Evolutionary conservation across 1,140 invertebrate species (phyloP), one percentile per base, ranked within the genome.

Genomic region (Drosophila tani): DNA sequence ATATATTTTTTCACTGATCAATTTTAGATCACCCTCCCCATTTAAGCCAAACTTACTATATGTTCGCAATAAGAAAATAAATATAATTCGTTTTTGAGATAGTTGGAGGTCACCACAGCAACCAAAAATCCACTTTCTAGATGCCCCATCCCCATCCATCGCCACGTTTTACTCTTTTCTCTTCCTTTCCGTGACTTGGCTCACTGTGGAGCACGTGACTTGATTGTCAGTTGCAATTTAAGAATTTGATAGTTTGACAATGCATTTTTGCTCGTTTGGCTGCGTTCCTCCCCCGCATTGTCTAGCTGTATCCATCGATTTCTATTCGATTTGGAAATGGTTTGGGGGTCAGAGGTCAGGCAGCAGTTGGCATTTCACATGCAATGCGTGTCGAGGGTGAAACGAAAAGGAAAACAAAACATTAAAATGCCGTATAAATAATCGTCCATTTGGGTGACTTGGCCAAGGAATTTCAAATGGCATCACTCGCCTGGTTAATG

Each of bases 201-300:
- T 58, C 66, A 57, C 38, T 82, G 79, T 75, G 58, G 45, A 51
- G 84, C 74, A 90, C 85, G 85, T 90, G 85, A 90, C 85, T 90
- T 90, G 85, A 90, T 90, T 90, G 85, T 90, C 85, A 90, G 85
- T 90, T 90, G 85, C 85, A 90, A 90, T 90, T 88, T 90, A 85
- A 82, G 81, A 90, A 90, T 90, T 90, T 85, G 85, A 90, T 90
- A 90, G 85, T 85, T 90, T 85, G 85, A 90, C 85, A 90, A 85
- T 90, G 85, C 85, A 88, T 90, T 88, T 84, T 88, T 79, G 63
- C 63, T 68, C 85, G 80, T 68, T 87, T 69, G 63, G 74, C 58
- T 76, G 70, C 57, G 59, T 71, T 59, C 14, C 47, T 45, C 43
- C 68, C 69, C 50, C 40, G 38, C 53, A 19, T 56, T 56, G 53